These are phyloP conservation scores for Drosophila eugracilis DNA, from an alignment of 1,140 invertebrate genomes.

Conservation along the genomic window DNA sequence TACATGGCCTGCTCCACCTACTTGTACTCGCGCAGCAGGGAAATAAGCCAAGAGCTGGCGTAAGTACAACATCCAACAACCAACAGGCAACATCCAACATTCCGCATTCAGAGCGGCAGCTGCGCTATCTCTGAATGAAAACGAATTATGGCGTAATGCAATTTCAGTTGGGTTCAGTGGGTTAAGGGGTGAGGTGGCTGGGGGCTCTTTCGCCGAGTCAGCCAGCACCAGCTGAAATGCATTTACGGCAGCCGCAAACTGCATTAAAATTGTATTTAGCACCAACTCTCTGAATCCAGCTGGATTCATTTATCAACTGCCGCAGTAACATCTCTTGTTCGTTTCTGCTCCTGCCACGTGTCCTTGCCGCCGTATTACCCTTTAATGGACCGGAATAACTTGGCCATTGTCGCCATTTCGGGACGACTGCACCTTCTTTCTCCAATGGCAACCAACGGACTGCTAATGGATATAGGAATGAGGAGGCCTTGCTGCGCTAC, in stretches of 20 bases:
- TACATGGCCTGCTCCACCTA: constrained; percentile 85
- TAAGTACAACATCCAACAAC: constrained; percentile 57
- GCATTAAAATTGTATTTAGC: constrained; percentile 84
- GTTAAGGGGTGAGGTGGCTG: constrained; percentile 14
- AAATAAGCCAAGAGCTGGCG: constrained; percentile 69
- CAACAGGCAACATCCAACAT: constrained; percentile 11
- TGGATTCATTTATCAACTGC: constrained; percentile 57
- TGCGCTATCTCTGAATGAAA: constrained; percentile 55
- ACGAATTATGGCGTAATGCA: constrained; percentile 79
- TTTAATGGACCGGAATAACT: constrained; percentile 79
- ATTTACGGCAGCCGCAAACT: constrained; percentile 78
- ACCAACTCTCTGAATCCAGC: constrained; percentile 31
- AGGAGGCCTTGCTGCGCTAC: constrained; percentile 81
- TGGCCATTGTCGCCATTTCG: constrained; percentile 46
- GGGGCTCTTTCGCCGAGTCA: constrained; percentile 47
- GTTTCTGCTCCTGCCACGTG: background rate
- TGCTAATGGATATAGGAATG: constrained; percentile 53
- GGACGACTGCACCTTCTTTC: constrained; percentile 2
- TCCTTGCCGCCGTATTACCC: constrained; percentile 36
- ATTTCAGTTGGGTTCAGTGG: constrained; percentile 53
- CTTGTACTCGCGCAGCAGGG: constrained; percentile 69
- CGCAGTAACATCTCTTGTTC: constrained; percentile 17
- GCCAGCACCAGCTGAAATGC: constrained; percentile 77
- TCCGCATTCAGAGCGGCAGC: constrained; percentile 29
- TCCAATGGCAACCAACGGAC: constrained; percentile 1